A percentile compares a stretch with the other conserved stretches of the same genome.
Conservation (phyloP, 2,888 invertebrate genomes). For the Ceriagrion tenellum region DNA sequence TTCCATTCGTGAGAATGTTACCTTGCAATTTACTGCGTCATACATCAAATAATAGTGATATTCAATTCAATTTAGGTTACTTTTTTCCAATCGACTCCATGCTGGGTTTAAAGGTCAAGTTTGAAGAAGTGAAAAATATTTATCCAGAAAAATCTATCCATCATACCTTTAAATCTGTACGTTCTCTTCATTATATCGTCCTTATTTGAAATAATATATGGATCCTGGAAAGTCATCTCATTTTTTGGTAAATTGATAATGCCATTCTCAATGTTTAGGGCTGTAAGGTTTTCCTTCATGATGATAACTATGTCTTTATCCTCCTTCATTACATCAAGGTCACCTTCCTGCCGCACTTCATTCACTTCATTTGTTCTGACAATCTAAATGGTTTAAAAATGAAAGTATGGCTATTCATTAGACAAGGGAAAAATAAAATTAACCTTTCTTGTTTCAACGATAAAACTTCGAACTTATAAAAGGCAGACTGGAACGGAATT, state of each 20-base stretch:
- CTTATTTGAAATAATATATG: neutral
- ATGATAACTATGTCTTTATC: neutral
- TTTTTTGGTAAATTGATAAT: neutral
- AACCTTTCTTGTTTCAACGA: no score
- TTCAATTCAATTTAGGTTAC: no score
- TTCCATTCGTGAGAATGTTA: no score
- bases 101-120: no score
- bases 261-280: neutral
- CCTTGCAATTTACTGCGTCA: no score
- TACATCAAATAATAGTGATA: no score
- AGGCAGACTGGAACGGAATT: no score
- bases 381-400: neutral
- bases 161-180: neutral
- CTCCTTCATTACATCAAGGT: neutral
- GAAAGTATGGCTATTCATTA: neutral
- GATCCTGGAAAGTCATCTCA: neutral
- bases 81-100: no score
- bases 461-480: no score
- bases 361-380: neutral
- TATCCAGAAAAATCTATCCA: neutral
- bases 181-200: constrained; percentile 28
- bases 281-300: neutral
- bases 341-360: neutral
- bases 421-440: no score
- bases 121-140: neutral